Evolutionary conservation across 1,140 invertebrate species (phyloP).

Genomic region (Drosophila carrolli): DNA sequence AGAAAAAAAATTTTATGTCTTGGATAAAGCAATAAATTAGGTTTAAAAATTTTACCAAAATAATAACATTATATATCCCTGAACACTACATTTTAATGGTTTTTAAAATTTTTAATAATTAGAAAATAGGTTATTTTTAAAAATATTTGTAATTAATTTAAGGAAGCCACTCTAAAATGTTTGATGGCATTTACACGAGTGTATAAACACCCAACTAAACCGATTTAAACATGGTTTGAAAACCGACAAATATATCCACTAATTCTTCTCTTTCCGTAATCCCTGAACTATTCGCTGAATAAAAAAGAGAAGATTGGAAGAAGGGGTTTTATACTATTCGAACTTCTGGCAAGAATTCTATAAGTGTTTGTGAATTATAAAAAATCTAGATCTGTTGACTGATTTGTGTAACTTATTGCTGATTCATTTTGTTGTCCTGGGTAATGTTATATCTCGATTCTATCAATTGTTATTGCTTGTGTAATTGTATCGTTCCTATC

Average conservation of each 20-base stretch:
- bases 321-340: conserved; percentile 7
- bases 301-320: conserved; percentile 22
- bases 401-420: conserved; percentile 12
- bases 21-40: too few species aligned
- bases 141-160: too few species aligned
- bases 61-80: too few species aligned
- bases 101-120: too few species aligned
- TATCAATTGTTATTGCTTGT: conserved; percentile 36
- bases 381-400: conserved; percentile 1
- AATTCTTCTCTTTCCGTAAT: conserved; percentile 16
- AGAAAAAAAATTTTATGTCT: too few species aligned
- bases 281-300: conserved; percentile 19
- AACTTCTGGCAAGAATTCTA: conserved; percentile 27
- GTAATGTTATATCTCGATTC: conserved; percentile 24
- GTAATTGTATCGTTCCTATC: conserved; percentile 12
- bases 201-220: background rate
- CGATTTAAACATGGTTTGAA: background rate
- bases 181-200: background rate
- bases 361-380: conserved; percentile 1
- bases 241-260: conserved; percentile 3
- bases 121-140: too few species aligned
- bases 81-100: too few species aligned
- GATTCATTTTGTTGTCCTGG: conserved; percentile 13
- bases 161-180: background rate
- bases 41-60: too few species aligned